Percentiles rank a stretch among this genome's conserved stretches.
Conservation (phyloP, 2,888 invertebrate genomes). For the Troides helena region DNA sequence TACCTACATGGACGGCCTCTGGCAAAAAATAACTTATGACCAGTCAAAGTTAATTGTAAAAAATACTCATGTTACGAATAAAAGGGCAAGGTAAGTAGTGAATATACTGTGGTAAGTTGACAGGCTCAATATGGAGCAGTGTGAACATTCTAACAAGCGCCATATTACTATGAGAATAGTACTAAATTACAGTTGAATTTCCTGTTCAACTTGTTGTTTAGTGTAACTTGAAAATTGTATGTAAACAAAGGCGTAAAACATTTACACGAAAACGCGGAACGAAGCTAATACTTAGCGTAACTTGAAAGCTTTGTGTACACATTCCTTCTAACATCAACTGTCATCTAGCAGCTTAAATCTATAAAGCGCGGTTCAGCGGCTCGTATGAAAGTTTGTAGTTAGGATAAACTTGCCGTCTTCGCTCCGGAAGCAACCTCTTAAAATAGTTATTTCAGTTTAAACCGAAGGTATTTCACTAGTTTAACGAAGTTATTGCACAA, state of each 20-base stretch:
- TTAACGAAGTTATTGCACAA: neutral
- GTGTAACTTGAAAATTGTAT: neutral
- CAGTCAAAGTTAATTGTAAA: too few species aligned
- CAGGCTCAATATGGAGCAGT: too few species aligned
- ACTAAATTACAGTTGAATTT: neutral
- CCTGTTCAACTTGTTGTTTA: neutral
- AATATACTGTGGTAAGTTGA: too few species aligned
- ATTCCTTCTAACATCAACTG: neutral
- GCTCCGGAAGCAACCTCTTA: neutral
- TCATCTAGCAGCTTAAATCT: constrained; percentile 1
- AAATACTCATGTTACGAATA: too few species aligned
- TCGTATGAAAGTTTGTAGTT: constrained; percentile 9
- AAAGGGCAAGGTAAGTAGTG: too few species aligned
- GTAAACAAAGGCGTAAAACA: neutral
- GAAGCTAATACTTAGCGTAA: neutral
- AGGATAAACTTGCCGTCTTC: constrained; percentile 5
- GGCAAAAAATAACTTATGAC: too few species aligned
- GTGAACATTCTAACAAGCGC: too few species aligned
- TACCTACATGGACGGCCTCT: too few species aligned
- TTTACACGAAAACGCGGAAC: neutral
- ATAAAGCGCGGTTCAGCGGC: neutral
- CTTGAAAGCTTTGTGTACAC: constrained; percentile 9
- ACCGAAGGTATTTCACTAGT: neutral
- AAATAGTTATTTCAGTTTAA: constrained; percentile 1
- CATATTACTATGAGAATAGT: too few species aligned